Evolutionary conservation across 2,888 invertebrate species (phyloP).

Genomic region (Biston stratarius): DNA sequence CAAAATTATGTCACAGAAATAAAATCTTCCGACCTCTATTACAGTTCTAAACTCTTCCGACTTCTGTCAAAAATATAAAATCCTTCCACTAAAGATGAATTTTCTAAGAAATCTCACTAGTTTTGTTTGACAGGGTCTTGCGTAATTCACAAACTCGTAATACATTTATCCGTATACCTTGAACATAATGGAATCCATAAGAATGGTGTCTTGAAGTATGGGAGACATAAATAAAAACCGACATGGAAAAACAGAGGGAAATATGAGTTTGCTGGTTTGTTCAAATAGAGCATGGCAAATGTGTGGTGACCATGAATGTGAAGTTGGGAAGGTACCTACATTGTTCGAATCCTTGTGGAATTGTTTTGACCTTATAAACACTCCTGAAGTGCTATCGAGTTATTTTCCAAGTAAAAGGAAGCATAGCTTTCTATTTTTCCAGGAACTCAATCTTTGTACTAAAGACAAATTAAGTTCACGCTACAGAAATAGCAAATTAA

Average conservation of each 20-base stretch:
- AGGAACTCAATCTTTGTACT: not conserved
- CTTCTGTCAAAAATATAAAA: not conserved
- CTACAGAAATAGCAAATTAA: too few relatives aligned
- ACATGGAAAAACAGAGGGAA: conserved; percentile 35
- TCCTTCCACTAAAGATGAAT: not conserved
- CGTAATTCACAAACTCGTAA: not conserved
- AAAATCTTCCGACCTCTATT: too few relatives aligned
- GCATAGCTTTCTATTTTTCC: not conserved
- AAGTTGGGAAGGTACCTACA: not conserved
- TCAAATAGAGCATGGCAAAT: conserved; percentile 23
- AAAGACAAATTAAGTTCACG: too few relatives aligned
- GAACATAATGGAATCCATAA: conserved; percentile 23
- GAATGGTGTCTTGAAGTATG: conserved; percentile 31
- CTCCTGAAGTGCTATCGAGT: not conserved
- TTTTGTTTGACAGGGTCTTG: conserved; percentile 4
- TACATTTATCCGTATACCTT: conserved; percentile 2
- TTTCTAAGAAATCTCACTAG: not conserved
- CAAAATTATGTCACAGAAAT: too few relatives aligned
- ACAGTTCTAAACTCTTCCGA: too few relatives aligned
- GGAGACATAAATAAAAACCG: conserved; percentile 38
- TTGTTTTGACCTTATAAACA: not conserved
- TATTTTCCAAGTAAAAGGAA: not conserved
- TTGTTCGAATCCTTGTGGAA: conserved; percentile 4
- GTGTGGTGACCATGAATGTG: conserved; percentile 20
- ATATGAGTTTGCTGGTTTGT: conserved; percentile 30